These are phyloP conservation scores for Phycodurus eques DNA, from an alignment of 2,113 vertebrate species.

Conservation along the genomic window DNA sequence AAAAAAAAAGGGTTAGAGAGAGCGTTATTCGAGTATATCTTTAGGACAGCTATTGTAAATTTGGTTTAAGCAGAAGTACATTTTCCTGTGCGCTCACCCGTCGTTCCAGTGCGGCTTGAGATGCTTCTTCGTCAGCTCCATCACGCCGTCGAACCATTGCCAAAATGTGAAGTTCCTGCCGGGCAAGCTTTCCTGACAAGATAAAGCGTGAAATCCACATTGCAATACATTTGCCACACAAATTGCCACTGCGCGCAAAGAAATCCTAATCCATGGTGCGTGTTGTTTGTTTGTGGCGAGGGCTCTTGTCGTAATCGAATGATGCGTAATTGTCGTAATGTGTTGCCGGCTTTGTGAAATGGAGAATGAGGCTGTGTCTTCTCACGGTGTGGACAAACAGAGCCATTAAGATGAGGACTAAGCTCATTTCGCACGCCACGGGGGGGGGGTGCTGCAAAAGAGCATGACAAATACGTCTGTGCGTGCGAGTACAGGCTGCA, in stretches of 20 bases:
- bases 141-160: slow-evolving; percentile 98
- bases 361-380: slow-evolving; percentile 39
- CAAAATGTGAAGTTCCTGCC: slow-evolving; percentile 98
- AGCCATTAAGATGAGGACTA: slow-evolving; percentile 46
- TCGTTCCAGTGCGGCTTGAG: slow-evolving; percentile 97
- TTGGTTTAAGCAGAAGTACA: background rate
- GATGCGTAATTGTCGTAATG: slow-evolving; percentile 22
- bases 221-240: background rate
- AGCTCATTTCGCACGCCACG: slow-evolving; percentile 12
- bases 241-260: background rate
- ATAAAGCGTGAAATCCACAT: background rate
- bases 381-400: slow-evolving; percentile 56
- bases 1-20: background rate
- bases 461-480: slow-evolving; percentile 39
- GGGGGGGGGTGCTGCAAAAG: slow-evolving; percentile 24
- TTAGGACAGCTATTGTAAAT: background rate
- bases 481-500: slow-evolving; percentile 30
- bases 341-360: slow-evolving; percentile 26
- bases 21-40: background rate
- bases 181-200: slow-evolving; percentile 86
- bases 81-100: slow-evolving; percentile 75
- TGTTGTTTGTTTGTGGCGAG: slow-evolving; percentile 3
- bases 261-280: background rate
- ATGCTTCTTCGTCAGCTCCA: slow-evolving; percentile 96
- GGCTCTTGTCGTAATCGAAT: slow-evolving; percentile 42